phyloP scores from a whole-genome alignment of 1,140 invertebrate species.

The Dendrolimus punctatus region DNA sequence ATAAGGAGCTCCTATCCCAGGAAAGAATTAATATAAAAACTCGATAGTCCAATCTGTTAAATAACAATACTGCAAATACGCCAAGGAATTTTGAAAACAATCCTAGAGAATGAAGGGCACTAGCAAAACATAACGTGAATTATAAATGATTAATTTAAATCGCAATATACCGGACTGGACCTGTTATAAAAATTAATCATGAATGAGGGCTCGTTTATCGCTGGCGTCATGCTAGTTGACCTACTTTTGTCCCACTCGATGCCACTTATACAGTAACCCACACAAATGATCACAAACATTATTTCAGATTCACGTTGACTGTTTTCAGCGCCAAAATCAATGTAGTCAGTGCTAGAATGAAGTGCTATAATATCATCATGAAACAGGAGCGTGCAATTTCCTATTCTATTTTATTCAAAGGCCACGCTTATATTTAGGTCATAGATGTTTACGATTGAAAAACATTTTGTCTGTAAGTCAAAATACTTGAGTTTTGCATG shows the following conservation, averaged over 20 bases:
- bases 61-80: too few relatives aligned
- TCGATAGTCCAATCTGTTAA: too few relatives aligned
- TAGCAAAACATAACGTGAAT: too few relatives aligned
- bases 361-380: conserved; percentile 9
- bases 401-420: conserved; percentile 17
- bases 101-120: too few relatives aligned
- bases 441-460: conserved; percentile 7
- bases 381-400: conserved; percentile 13
- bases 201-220: conserved; percentile 61
- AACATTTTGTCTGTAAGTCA: background rate
- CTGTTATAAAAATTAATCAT: conserved; percentile 59
- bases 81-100: too few relatives aligned
- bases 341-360: conserved; percentile 19
- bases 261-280: conserved; percentile 50
- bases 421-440: conserved; percentile 13
- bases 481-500: too few relatives aligned
- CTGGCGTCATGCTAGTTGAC: conserved; percentile 63
- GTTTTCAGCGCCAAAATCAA: conserved; percentile 20
- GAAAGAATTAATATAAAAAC: too few relatives aligned
- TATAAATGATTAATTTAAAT: too few relatives aligned
- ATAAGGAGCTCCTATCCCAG: too few relatives aligned
- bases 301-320: conserved; percentile 26
- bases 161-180: conserved; percentile 2
- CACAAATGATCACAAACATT: conserved; percentile 32
- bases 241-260: conserved; percentile 58